These are phyloP conservation scores for Drosophila aff. DNA, from an alignment of 1,140 invertebrate genomes.

Conservation along the genomic window DNA sequence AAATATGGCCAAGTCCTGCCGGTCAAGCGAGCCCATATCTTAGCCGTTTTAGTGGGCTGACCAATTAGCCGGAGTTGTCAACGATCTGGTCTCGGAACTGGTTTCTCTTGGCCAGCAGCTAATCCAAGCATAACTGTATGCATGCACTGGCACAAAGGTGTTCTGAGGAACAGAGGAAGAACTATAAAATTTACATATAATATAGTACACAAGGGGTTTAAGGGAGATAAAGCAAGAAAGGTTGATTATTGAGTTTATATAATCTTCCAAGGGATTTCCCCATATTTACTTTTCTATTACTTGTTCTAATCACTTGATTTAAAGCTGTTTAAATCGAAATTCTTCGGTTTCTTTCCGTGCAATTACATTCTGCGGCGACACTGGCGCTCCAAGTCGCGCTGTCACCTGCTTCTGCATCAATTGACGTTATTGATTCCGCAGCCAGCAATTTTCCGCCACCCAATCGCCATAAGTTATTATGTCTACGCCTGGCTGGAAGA, in stretches of 20 bases:
- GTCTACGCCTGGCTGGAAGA: constrained; percentile 49
- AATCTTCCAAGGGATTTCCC: background rate
- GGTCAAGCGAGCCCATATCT: constrained; percentile 62
- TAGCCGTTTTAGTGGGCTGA: constrained; percentile 67
- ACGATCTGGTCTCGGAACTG: constrained; percentile 28
- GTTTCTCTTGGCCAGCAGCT: constrained; percentile 28
- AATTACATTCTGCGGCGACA: constrained; percentile 4
- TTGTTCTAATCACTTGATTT: background rate
- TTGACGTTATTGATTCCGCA: constrained; percentile 76
- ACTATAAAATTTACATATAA: background rate
- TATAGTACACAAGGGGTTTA: background rate
- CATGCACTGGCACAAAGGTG: constrained; percentile 21
- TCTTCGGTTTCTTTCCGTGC: background rate
- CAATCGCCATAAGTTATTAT: constrained; percentile 81
- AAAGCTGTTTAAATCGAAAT: background rate
- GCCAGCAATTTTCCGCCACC: constrained; percentile 76
- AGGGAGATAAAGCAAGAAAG: background rate
- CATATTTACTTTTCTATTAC: background rate
- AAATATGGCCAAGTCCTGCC: constrained; percentile 47
- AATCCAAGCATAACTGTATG: constrained; percentile 42
- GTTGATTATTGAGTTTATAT: no score
- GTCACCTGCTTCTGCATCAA: constrained; percentile 72
- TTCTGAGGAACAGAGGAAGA: no score
- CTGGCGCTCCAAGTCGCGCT: constrained; percentile 33
- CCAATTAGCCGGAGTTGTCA: constrained; percentile 73